Base-by-base conservation (phyloP, 2,888 invertebrate genomes). In the Dynastes grantii region DNA sequence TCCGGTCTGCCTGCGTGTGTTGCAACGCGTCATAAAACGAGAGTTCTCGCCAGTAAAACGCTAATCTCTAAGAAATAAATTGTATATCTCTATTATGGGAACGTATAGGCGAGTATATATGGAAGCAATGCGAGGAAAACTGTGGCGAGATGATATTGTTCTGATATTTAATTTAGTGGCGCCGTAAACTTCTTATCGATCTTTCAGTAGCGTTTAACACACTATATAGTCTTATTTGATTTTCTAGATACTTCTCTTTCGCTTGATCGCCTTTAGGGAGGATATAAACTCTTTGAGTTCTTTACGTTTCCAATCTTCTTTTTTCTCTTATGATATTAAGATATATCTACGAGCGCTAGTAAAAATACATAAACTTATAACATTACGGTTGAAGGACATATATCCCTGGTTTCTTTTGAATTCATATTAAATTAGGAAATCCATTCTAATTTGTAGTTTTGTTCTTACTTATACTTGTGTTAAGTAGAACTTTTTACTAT, bases 41-140 rank as follows among this genome's bases (percentile, higher is more conserved):
- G 61, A 75, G 27, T 75, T 75, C 63, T 40, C 45, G 61, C 73
- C 61, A 75, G 61, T 75, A 75, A 75, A 75, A 75, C 73, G 73
- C 45, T 75, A 75, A 75, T 75, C 73, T 75, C 16, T 32, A 75
- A 49, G 73, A 75, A 75, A 75, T 75, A 75, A 75, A 75, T 75
- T 63, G 73, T 75, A 75, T 75, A 63, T 75, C 73, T 63, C 73
- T 63, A 75, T 75, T 61, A 75, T n/a, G 61, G 27, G 3, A 71
- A 37, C 37, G 58, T 22, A 22, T 22, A 22, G 22, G 22, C 22
- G 22, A 22, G 22, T 22, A 22, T 11, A 27, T 71, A 73, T 40
- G 22, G 49, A 49, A 51, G 51, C 51, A 51, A 68, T 51, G 68
- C n/a, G 68, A 51, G 68, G 68, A 68, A 67, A 68, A 51, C 68